Evolutionary conservation across 2,888 invertebrate species (phyloP).

Genomic region (Eumerus sabulonum): DNA sequence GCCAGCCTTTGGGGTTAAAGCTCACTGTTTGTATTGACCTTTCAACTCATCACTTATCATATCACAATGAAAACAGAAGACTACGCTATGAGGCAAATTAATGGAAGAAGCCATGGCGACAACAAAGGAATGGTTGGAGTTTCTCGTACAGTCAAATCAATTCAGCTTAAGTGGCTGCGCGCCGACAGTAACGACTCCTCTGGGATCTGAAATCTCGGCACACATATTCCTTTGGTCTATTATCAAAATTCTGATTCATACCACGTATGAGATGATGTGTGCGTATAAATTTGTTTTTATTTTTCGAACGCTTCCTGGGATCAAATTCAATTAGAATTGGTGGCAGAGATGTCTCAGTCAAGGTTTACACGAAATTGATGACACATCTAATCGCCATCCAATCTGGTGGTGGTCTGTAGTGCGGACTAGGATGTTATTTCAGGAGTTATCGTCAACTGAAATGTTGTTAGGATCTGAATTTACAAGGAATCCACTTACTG

Average conservation of each 20-base stretch:
- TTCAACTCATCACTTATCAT: slow-evolving; percentile 23
- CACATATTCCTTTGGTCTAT: slow-evolving; percentile 1
- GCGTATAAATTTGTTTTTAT: neutral
- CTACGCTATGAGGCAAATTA: neutral
- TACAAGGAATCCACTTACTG: no score
- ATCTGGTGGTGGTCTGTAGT: no score
- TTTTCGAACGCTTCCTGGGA: slow-evolving; percentile 39
- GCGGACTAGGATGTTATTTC: no score
- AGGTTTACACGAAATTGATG: neutral
- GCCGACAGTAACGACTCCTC: slow-evolving; percentile 17
- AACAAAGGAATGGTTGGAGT: slow-evolving; percentile 16
- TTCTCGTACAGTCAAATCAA: slow-evolving; percentile 36
- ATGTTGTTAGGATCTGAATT: no score
- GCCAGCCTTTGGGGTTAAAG: no score
- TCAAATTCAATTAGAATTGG: slow-evolving; percentile 16
- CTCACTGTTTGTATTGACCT: slow-evolving; percentile 31
- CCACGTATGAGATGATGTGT: neutral
- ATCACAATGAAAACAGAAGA: neutral
- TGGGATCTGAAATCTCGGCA: slow-evolving; percentile 30
- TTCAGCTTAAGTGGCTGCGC: slow-evolving; percentile 25
- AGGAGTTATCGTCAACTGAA: no score
- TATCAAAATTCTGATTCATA: slow-evolving; percentile 44
- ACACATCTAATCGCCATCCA: no score
- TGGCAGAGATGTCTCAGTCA: slow-evolving; percentile 8
- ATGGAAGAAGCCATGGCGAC: neutral